Evolutionary conservation across 2,797 vertebrate genomes (phyloP).

Genomic region (Pipistrellus pygmaeus): DNA sequence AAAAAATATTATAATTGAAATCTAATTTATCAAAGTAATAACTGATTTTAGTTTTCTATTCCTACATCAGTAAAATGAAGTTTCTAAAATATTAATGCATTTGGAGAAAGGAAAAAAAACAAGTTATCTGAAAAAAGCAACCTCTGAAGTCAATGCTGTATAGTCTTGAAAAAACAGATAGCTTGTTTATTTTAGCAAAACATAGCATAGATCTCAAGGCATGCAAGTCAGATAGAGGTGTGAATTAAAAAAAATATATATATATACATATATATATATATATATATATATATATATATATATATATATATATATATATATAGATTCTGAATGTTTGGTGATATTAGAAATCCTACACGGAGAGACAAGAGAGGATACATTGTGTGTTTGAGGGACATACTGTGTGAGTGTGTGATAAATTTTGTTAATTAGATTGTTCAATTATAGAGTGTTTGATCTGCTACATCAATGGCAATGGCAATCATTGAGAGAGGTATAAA

Average conservation of each 20-base stretch:
- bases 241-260: background rate
- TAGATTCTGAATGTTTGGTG: background rate
- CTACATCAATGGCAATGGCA: background rate
- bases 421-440: background rate
- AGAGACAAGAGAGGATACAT: background rate
- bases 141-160: background rate
- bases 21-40: background rate
- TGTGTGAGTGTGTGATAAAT: background rate
- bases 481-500: background rate
- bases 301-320: too few species aligned
- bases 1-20: background rate
- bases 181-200: background rate
- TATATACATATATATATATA: too few species aligned
- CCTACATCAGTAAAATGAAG: background rate
- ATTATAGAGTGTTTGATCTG: background rate
- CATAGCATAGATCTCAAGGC: background rate
- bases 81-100: background rate
- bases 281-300: background rate
- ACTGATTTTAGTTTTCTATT: background rate
- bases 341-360: background rate
- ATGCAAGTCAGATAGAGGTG: background rate
- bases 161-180: background rate
- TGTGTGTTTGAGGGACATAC: background rate
- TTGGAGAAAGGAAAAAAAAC: background rate
- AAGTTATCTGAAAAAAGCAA: background rate